Percentiles rank a stretch among this genome's conserved stretches.
Evolutionary conservation across 2,797 vertebrate species (phyloP).

Genomic region (Phataginus tetradactyla): DNA sequence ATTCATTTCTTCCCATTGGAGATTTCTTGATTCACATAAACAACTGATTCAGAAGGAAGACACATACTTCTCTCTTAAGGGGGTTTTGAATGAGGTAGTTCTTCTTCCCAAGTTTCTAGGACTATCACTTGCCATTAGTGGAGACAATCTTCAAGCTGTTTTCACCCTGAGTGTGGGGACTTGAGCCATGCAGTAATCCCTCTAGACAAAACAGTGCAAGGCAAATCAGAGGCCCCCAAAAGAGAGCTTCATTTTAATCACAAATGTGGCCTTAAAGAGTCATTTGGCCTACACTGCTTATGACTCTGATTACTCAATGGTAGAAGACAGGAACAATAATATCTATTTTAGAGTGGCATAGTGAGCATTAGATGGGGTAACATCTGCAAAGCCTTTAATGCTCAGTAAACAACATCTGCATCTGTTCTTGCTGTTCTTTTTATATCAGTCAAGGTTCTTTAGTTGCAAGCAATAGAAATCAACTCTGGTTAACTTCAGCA

Average conservation of each 20-base stretch:
- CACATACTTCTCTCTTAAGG: not conserved
- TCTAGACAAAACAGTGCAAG: not conserved
- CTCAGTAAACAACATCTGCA: conserved; percentile 50
- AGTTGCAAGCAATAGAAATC: conserved; percentile 50
- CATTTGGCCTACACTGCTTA: not conserved
- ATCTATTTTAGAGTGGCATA: not conserved
- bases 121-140: not conserved
- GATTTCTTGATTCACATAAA: not conserved
- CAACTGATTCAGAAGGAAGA: not conserved
- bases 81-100: not conserved
- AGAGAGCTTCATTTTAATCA: not conserved
- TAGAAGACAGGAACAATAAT: not conserved
- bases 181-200: not conserved
- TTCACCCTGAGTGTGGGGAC: not conserved
- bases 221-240: not conserved
- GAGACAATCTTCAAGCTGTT: not conserved
- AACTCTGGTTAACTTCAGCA: conserved; percentile 20
- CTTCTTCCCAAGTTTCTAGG: not conserved
- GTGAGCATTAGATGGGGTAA: not conserved
- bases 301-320: not conserved
- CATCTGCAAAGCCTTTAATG: not conserved
- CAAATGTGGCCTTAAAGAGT: not conserved
- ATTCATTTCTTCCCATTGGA: not conserved
- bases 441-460: conserved; percentile 51
- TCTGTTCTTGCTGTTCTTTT: conserved; percentile 49